These are phyloP conservation scores for Octodon degus DNA, from an alignment of 2,113 vertebrate species.

Conservation along the genomic window DNA sequence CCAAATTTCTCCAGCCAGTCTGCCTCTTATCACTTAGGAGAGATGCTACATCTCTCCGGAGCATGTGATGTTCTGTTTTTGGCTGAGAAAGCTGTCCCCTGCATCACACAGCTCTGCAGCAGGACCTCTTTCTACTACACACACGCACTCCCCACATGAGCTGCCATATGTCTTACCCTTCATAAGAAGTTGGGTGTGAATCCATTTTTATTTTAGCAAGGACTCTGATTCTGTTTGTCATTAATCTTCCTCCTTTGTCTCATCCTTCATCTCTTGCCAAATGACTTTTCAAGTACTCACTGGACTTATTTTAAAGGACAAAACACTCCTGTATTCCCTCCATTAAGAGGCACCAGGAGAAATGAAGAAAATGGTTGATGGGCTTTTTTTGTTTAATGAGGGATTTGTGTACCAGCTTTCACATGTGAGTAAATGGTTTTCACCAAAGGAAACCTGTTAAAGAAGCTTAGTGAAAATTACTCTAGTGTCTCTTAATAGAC, in stretches of 20 bases:
- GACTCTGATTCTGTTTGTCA: slow-evolving; percentile 73
- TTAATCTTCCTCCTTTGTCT: slow-evolving; percentile 77
- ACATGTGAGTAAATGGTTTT: slow-evolving; percentile 54
- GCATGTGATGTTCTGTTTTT: slow-evolving; percentile 61
- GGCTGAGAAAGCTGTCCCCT: slow-evolving; percentile 72
- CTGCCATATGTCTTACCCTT: slow-evolving; percentile 76
- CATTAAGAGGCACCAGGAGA: slow-evolving; percentile 17
- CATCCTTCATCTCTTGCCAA: slow-evolving; percentile 75
- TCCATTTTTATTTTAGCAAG: slow-evolving; percentile 82
- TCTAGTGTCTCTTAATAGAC: slow-evolving; percentile 4
- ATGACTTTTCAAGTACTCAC: slow-evolving; percentile 75
- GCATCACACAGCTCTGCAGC: slow-evolving; percentile 62
- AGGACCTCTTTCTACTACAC: slow-evolving; percentile 63
- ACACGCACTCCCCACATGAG: slow-evolving; percentile 68
- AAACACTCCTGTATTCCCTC: slow-evolving; percentile 43
- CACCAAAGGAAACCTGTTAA: slow-evolving; percentile 34
- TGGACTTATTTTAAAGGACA: slow-evolving; percentile 75
- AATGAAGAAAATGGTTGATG: slow-evolving; percentile 28
- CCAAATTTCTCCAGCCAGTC: slow-evolving; percentile 33
- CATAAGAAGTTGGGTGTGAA: slow-evolving; percentile 75
- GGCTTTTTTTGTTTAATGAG: slow-evolving; percentile 32
- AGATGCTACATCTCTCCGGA: slow-evolving; percentile 14
- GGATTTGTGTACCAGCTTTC: slow-evolving; percentile 46
- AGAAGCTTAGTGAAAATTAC: not conserved
- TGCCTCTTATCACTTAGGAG: slow-evolving; percentile 16